phyloP scores from a whole-genome alignment of 2,888 invertebrate species.

The Sicus ferrugineus region DNA sequence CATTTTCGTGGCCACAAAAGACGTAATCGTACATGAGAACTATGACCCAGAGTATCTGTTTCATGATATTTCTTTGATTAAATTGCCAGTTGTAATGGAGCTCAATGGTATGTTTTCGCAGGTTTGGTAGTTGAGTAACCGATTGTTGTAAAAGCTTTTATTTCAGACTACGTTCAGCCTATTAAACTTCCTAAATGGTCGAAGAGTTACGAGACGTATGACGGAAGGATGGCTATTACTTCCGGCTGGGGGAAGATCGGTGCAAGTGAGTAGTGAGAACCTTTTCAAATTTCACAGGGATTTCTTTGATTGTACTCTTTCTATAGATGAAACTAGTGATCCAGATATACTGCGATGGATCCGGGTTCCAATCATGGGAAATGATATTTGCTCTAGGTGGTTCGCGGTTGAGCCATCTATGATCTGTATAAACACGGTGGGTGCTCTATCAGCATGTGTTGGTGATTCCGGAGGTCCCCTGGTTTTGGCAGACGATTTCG shows the following conservation, averaged over 20 bases:
- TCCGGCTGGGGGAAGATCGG: conserved; percentile 58
- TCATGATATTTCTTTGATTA: conserved; percentile 65
- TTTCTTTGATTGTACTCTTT: background rate
- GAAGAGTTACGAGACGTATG: conserved; percentile 40
- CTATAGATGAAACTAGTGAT: background rate
- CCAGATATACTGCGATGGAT: conserved; percentile 43
- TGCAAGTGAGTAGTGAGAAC: conserved; percentile 46
- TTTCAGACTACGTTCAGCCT: conserved; percentile 46
- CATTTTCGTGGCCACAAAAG: conserved; percentile 43
- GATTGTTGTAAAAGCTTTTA: background rate
- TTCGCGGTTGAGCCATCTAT: conserved; percentile 42
- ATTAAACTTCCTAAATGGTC: conserved; percentile 47
- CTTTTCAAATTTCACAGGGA: background rate
- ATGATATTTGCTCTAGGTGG: conserved; percentile 28
- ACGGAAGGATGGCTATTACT: conserved; percentile 45
- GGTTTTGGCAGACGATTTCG: conserved; percentile 47
- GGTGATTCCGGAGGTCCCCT: conserved; percentile 62
- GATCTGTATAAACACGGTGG: conserved; percentile 62
- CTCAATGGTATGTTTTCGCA: conserved; percentile 49
- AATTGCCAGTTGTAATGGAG: conserved; percentile 57
- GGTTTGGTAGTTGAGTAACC: background rate
- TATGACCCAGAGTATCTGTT: conserved; percentile 54
- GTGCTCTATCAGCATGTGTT: conserved; percentile 54
- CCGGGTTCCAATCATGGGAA: conserved; percentile 39
- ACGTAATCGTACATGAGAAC: conserved; percentile 59